phyloP scores from a whole-genome alignment of 2,113 vertebrate genomes.

The Dryoscopus gambensis region DNA sequence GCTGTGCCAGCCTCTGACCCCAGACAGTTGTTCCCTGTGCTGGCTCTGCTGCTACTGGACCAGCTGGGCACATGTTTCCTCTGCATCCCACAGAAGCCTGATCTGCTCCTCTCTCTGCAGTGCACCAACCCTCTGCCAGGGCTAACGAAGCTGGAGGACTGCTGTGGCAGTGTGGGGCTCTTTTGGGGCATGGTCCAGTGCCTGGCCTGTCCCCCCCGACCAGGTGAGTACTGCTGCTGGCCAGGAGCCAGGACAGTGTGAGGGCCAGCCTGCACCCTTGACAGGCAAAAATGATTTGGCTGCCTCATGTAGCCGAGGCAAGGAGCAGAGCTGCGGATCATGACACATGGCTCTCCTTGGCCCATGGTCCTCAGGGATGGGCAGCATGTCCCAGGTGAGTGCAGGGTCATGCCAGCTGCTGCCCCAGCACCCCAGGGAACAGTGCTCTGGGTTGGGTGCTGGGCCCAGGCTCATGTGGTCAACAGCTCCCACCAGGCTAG shows the following conservation, averaged over 20 bases:
- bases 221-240: conserved; percentile 74
- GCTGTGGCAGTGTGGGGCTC: conserved; percentile 89
- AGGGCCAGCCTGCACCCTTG: rapidly evolving
- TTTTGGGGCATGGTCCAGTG: conserved; percentile 89
- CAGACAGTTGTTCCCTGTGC: background rate
- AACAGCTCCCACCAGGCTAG: background rate
- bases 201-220: conserved; percentile 85
- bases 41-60: background rate
- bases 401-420: background rate
- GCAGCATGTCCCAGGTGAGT: background rate
- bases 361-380: background rate
- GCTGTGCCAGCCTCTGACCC: background rate
- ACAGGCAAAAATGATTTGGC: background rate
- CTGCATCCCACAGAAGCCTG: background rate
- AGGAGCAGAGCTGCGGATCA: rapidly evolving
- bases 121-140: conserved; percentile 88
- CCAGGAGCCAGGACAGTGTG: rapidly evolving
- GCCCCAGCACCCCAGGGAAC: background rate
- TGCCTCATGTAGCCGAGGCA: rapidly evolving
- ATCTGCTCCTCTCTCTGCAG: conserved; percentile 67
- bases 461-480: background rate
- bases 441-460: background rate
- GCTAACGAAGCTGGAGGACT: conserved; percentile 88
- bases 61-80: rapidly evolving
- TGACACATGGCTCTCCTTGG: background rate